phyloP scores from a whole-genome alignment of 1,140 invertebrate genomes.

The Carcinoscorpius rotundicauda region DNA sequence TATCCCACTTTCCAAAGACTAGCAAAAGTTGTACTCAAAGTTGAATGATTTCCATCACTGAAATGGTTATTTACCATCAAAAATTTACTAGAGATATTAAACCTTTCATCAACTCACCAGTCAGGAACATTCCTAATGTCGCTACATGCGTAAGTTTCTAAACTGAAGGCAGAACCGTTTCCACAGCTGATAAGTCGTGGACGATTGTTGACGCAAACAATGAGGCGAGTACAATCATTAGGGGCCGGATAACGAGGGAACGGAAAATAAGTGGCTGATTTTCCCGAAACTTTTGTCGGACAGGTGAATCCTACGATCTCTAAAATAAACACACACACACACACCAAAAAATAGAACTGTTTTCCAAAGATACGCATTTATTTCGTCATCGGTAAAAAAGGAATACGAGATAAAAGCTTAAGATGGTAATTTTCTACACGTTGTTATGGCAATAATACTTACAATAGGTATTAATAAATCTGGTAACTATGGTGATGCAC shows the following conservation, averaged over 20 bases:
- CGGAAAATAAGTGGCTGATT: constrained; percentile 72
- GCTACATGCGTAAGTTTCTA: constrained; percentile 64
- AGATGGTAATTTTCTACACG: too few species aligned
- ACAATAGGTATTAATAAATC: too few species aligned
- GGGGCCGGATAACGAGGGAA: constrained; percentile 77
- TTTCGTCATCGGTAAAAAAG: too few species aligned
- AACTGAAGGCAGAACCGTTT: constrained; percentile 74
- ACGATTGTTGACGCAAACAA: constrained; percentile 73
- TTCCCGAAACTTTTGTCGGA: constrained; percentile 59
- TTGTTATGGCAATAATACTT: too few species aligned
- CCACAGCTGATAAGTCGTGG: constrained; percentile 72
- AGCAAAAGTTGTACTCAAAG: too few species aligned
- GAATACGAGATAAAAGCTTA: too few species aligned
- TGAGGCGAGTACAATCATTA: constrained; percentile 74
- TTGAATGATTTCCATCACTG: too few species aligned
- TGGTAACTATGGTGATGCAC: too few species aligned
- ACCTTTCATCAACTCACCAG: constrained; percentile 46
- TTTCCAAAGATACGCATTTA: too few species aligned
- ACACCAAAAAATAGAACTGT: neutral
- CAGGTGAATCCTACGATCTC: constrained; percentile 41
- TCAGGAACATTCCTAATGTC: constrained; percentile 72
- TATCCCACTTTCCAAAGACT: too few species aligned
- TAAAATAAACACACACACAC: constrained; percentile 22
- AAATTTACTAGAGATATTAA: too few species aligned
- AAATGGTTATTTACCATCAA: too few species aligned